Evolutionary conservation across 1,140 invertebrate genomes (phyloP).

Genomic region (Aphelenchoides fujianensis): DNA sequence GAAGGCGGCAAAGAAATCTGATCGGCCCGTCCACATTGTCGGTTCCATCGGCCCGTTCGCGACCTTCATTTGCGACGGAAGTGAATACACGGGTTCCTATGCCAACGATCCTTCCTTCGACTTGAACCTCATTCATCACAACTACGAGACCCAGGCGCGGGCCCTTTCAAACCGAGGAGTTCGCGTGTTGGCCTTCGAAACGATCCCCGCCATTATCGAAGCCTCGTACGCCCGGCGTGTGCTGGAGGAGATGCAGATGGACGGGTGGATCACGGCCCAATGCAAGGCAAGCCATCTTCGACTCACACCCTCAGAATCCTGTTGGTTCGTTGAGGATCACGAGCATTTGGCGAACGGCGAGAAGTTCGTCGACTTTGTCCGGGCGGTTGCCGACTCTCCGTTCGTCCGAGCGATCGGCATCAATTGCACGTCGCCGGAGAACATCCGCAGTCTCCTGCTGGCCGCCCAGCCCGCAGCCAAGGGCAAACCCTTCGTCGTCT

Average conservation of each 20-base stretch:
- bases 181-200: constrained; percentile 11
- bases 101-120: constrained; percentile 10
- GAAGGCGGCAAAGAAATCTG: constrained; percentile 6
- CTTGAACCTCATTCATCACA: background rate
- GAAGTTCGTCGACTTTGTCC: constrained; percentile 11
- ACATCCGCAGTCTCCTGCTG: constrained; percentile 3
- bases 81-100: constrained; percentile 18
- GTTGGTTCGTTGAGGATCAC: too few species aligned
- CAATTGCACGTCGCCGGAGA: constrained; percentile 18
- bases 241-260: background rate
- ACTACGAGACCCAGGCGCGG: background rate
- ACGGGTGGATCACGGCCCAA: background rate
- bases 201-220: constrained; percentile 4
- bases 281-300: too few species aligned
- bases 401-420: constrained; percentile 9
- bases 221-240: constrained; percentile 7
- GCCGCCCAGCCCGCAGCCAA: background rate
- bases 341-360: constrained; percentile 17
- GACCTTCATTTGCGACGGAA: constrained; percentile 9
- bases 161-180: background rate
- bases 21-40: background rate
- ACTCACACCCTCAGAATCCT: too few species aligned
- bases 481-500: constrained; percentile 16
- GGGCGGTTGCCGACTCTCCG: constrained; percentile 3
- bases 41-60: constrained; percentile 16